phyloP scores from a whole-genome alignment of 2,888 invertebrate genomes.

The Epinotia brunnichana region DNA sequence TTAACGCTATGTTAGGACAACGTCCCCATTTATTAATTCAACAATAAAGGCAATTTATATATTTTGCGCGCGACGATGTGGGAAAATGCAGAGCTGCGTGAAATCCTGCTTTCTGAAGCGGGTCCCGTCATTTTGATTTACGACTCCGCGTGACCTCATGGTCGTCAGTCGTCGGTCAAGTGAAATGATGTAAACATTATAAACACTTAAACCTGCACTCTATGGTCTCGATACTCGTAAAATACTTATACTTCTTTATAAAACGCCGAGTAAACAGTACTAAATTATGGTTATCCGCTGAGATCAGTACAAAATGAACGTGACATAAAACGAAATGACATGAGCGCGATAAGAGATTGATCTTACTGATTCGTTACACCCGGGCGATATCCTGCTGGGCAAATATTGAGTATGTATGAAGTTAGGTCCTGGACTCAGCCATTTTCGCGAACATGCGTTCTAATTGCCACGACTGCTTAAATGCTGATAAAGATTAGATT shows the following conservation, averaged over 20 bases:
- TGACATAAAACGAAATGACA: not conserved
- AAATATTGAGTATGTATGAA: conserved; percentile 1
- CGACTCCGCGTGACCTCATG: conserved; percentile 1
- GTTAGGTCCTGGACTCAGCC: conserved; percentile 9
- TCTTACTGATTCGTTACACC: not conserved
- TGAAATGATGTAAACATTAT: not conserved
- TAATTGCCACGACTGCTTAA: too few species aligned
- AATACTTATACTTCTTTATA: not conserved
- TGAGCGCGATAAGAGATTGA: not conserved
- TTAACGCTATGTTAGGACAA: conserved; percentile 9
- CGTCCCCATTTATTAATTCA: conserved; percentile 16
- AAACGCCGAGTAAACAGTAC: not conserved
- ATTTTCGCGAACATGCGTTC: too few species aligned
- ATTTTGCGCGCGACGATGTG: not conserved
- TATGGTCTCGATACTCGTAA: not conserved
- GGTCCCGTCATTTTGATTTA: conserved; percentile 31
- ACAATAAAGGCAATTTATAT: conserved; percentile 15
- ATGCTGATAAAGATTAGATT: too few species aligned
- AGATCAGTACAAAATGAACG: not conserved
- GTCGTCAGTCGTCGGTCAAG: not conserved
- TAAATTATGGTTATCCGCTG: not conserved
- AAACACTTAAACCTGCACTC: not conserved
- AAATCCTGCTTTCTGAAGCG: conserved; percentile 22
- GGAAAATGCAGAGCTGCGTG: not conserved
- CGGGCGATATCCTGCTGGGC: not conserved